Percentiles rank a stretch among this genome's conserved stretches.
Conservation (phyloP, 2,113 vertebrate species). For the Pithys albifrons region DNA sequence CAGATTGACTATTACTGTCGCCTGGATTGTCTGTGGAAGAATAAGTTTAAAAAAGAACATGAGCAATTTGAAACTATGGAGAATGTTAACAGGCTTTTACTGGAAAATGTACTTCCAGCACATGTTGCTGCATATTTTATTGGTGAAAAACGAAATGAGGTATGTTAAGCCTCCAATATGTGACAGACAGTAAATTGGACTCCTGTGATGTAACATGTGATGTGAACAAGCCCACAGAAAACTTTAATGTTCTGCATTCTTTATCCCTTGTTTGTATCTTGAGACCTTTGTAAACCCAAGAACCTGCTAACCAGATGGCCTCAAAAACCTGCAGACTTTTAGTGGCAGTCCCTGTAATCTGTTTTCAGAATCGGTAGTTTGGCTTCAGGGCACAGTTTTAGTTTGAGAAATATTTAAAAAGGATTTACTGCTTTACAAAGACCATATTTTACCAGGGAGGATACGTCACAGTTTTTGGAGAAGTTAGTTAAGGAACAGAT, state of each 20-base stretch:
- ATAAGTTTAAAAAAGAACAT: slow-evolving; percentile 93
- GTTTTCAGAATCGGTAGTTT: background rate
- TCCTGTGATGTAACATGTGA: background rate
- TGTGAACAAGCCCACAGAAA: background rate
- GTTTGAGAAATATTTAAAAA: background rate
- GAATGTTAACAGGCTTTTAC: slow-evolving; percentile 93
- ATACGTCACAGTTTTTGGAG: background rate
- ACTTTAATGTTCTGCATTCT: background rate
- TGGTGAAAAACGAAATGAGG: slow-evolving; percentile 95
- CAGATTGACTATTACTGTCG: slow-evolving; percentile 94
- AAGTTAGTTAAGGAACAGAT: background rate
- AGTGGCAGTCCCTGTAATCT: background rate
- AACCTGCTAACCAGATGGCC: background rate
- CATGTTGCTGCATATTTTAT: slow-evolving; percentile 94
- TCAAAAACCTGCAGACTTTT: background rate
- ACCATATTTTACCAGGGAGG: background rate
- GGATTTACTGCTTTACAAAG: background rate
- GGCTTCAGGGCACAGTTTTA: background rate
- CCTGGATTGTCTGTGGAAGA: slow-evolving; percentile 92
- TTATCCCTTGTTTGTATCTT: background rate
- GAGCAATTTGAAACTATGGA: slow-evolving; percentile 97
- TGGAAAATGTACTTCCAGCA: slow-evolving; percentile 96
- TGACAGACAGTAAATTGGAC: background rate
- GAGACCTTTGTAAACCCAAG: background rate
- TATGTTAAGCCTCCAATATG: slow-evolving; percentile 3